Conservation (phyloP, 2,113 vertebrate genomes). For the Caloenas nicobarica region DNA sequence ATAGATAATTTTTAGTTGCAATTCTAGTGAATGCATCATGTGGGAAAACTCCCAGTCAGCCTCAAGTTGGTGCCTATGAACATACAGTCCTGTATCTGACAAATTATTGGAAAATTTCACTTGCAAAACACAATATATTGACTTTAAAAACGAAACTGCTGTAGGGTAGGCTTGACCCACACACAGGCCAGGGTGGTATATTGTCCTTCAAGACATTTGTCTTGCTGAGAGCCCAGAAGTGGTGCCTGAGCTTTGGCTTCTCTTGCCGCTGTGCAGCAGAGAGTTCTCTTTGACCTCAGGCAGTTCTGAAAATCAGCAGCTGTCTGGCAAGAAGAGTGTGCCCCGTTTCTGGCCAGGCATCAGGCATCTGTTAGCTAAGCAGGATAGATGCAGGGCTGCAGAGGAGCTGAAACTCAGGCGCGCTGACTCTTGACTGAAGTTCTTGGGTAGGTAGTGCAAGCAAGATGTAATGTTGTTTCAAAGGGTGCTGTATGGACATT, state of each 20-base stretch:
- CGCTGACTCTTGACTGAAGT: not conserved
- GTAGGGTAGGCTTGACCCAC: not conserved
- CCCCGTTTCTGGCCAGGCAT: not conserved
- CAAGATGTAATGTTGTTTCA: not conserved
- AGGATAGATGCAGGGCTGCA: not conserved
- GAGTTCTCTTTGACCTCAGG: not conserved
- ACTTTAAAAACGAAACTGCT: not conserved
- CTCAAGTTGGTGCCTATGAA: not conserved
- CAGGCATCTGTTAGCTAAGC: not conserved
- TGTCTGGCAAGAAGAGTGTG: not conserved
- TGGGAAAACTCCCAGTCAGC: not conserved
- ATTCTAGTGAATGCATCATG: not conserved
- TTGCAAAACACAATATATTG: not conserved
- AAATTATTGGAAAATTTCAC: not conserved
- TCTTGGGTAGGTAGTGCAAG: not conserved
- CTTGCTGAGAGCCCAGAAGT: not conserved
- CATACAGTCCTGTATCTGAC: not conserved
- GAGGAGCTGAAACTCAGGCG: not conserved
- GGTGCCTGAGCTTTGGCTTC: not conserved
- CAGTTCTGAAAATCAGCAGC: not conserved
- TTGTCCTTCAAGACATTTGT: not conserved
- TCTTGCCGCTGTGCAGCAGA: not conserved
- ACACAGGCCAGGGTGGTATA: not conserved
- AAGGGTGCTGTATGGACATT: not conserved
- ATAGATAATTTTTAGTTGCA: not conserved